A percentile compares a stretch with the other conserved stretches of the same genome.
These are phyloP conservation scores for Micromesistius poutassou DNA, from an alignment of 2,797 vertebrate species.

Conservation along the genomic window DNA sequence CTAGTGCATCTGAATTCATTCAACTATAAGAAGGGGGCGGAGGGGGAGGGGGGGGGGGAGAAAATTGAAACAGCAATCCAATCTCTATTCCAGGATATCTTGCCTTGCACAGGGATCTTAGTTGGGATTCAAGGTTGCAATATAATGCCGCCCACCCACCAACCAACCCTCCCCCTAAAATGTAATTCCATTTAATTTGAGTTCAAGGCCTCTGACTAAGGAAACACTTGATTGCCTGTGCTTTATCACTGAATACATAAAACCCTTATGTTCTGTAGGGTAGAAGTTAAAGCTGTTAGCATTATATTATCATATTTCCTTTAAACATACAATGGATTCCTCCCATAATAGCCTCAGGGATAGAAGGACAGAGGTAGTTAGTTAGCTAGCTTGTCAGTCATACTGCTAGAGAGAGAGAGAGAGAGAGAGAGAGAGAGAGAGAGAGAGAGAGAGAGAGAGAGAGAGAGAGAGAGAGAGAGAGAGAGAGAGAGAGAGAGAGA, in stretches of 20 bases:
- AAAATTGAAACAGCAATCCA: constrained; percentile 44
- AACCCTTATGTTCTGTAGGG: background rate
- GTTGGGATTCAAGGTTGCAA: constrained; percentile 20
- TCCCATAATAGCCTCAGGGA: too few species aligned
- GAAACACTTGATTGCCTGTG: background rate
- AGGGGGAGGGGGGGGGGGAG: constrained; percentile 7
- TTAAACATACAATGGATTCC: background rate
- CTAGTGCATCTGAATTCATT: constrained; percentile 29
- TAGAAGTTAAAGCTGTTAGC: background rate
- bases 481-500: background rate
- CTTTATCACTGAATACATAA: constrained; percentile 19
- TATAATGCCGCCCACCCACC: constrained; percentile 29
- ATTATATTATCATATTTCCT: too few species aligned
- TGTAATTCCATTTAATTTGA: constrained; percentile 15
- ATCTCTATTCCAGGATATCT: constrained; percentile 35
- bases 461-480: too few species aligned
- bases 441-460: too few species aligned
- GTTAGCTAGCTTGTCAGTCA: too few species aligned
- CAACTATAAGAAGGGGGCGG: constrained; percentile 29
- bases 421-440: too few species aligned
- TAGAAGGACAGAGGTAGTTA: too few species aligned
- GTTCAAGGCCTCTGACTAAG: constrained; percentile 11
- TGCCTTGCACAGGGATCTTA: constrained; percentile 12
- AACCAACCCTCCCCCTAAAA: background rate
- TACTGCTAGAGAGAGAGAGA: too few species aligned